Evolutionary conservation across 2,113 vertebrate genomes (phyloP).

Genomic region (Halichoeres trimaculatus): DNA sequence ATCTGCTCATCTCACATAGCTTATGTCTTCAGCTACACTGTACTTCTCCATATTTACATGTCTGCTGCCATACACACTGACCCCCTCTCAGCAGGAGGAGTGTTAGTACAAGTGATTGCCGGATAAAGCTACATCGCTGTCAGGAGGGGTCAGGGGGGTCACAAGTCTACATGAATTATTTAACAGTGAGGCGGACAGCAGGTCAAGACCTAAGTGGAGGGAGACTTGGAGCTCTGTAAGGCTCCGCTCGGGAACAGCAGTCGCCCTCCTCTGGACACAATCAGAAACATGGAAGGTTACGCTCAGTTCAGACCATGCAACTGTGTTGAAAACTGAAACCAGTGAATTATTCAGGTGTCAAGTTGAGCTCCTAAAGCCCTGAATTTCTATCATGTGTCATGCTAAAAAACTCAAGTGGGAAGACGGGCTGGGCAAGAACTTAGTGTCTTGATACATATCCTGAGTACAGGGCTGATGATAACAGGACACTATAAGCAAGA

Average conservation of each 20-base stretch:
- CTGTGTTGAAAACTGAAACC: no score
- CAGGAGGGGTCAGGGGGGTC: slow-evolving; percentile 48
- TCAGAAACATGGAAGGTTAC: slow-evolving; percentile 9
- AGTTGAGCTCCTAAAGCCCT: no score
- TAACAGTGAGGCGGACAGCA: slow-evolving; percentile 45
- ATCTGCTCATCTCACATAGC: slow-evolving; percentile 5
- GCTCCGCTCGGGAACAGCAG: background rate
- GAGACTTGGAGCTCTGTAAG: slow-evolving; percentile 18
- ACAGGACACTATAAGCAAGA: no score
- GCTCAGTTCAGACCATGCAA: background rate
- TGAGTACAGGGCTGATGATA: no score
- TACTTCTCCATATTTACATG: slow-evolving; percentile 54
- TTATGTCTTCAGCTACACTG: background rate
- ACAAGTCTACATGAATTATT: slow-evolving; percentile 68
- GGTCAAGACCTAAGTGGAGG: slow-evolving; percentile 47
- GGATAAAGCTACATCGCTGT: slow-evolving; percentile 59
- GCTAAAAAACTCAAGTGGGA: no score
- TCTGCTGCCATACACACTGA: slow-evolving; percentile 46
- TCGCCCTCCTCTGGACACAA: slow-evolving; percentile 46
- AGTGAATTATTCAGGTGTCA: no score
- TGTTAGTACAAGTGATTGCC: slow-evolving; percentile 60
- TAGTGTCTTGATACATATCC: no score
- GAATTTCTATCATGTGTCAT: no score
- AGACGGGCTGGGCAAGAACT: no score
- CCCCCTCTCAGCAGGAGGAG: slow-evolving; percentile 41